These are phyloP conservation scores for pig (Sus scrofa) DNA, from an alignment of 2,113 vertebrate genomes.

Conservation along the genomic window DNA sequence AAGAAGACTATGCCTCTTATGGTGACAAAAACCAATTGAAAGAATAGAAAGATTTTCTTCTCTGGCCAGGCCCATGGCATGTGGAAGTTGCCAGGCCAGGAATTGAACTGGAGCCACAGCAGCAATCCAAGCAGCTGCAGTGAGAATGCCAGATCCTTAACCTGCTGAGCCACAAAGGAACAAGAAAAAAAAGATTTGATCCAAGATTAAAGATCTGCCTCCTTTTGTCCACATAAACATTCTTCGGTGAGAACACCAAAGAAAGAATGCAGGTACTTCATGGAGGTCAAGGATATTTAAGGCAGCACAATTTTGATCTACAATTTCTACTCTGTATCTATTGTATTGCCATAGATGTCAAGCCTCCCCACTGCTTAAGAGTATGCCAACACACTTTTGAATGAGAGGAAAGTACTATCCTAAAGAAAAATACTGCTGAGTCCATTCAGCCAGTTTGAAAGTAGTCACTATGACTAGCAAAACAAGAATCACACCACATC, in stretches of 20 bases:
- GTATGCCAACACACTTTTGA: not conserved
- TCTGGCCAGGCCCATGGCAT: too few species aligned
- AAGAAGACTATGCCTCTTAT: not conserved
- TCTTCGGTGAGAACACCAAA: not conserved
- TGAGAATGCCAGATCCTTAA: too few species aligned
- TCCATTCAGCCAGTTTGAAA: not conserved
- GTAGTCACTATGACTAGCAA: not conserved
- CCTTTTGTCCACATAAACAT: not conserved
- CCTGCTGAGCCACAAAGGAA: too few species aligned
- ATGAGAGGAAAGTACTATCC: not conserved
- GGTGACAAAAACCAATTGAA: constrained; percentile 8
- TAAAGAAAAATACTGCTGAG: not conserved
- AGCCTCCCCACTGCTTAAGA: not conserved
- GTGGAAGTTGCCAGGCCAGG: too few species aligned
- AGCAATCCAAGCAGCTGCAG: too few species aligned
- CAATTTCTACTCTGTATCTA: not conserved
- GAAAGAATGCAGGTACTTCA: not conserved
- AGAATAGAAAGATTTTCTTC: not conserved
- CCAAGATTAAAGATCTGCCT: not conserved
- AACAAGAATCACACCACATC: not conserved
- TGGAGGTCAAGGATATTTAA: not conserved
- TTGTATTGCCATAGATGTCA: not conserved
- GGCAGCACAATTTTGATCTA: not conserved
- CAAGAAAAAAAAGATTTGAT: not conserved
- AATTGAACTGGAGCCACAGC: too few species aligned